Evolutionary conservation across 2,113 vertebrate genomes (phyloP), one percentile per base, ranked within the genome.

Genomic region (Mesitornis unicolor): DNA sequence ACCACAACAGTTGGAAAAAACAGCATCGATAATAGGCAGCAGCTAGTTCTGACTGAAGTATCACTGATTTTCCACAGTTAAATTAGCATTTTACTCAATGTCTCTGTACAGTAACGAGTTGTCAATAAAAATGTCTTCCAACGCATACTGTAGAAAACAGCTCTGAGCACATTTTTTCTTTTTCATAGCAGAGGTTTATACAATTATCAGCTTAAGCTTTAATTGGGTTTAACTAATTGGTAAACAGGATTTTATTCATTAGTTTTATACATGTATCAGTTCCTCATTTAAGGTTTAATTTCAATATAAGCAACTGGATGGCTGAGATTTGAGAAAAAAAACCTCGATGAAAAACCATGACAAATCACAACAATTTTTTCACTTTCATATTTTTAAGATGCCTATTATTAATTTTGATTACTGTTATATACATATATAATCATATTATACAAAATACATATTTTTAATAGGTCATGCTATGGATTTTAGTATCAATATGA

Each of bases 231-330:
- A 94, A 95, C 74, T 97, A 97, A 97, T 95, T 96, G 77, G 95
- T 96, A 97, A 97, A 97, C 89, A 97, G 91, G 97, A 97, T 97
- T 97, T 97, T 96, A 87, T 91, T 97, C 89, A 97, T 97, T 97
- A 97, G 87, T 87, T 96, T 96, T 91, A 94, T 83, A 92, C 79
- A 75, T 60, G 74, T 94, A 96, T 94, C 91, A 45, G 33, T 92
- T 95, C 61, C 75, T 96, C 83, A 59, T 92, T 93, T 90, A 90
- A 94, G 42, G 77, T 93, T 96, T 95, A 93, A 93, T 95, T 94
- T 92, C 79, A 75, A 56, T 87, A 54, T 87, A 90, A 94, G 83
- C 21, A 84, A 95, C 33, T 57, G 59, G 65, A 84, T 69, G 51
- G 12, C 54, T 24, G 10, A 83, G 61, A 74, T 54, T 93, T 24